Conservation (phyloP, 1,140 invertebrate genomes). For the Drosophila bocqueti region DNA sequence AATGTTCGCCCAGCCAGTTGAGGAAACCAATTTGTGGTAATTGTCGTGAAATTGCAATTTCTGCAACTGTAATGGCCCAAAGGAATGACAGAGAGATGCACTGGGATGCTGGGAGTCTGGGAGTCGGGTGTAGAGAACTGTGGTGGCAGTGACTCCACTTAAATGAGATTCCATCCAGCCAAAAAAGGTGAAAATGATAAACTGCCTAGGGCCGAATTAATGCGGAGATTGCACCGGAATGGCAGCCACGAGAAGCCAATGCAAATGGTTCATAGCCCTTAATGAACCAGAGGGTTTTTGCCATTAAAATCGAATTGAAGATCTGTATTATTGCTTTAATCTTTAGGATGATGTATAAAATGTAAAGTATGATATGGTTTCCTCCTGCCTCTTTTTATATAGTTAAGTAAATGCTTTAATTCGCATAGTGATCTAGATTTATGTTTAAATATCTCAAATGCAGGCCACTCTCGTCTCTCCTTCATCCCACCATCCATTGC, state of each 20-base stretch:
- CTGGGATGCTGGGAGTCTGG: slow-evolving; percentile 9
- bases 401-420: too few relatives aligned
- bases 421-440: background rate
- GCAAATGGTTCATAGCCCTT: slow-evolving; percentile 30
- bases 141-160: slow-evolving; percentile 36
- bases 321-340: background rate
- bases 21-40: slow-evolving; percentile 83
- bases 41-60: slow-evolving; percentile 83
- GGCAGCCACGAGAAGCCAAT: slow-evolving; percentile 16
- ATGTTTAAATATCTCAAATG: background rate
- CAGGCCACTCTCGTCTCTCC: background rate
- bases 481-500: background rate
- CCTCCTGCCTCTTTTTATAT: too few relatives aligned
- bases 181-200: slow-evolving; percentile 58
- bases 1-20: slow-evolving; percentile 69
- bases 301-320: background rate
- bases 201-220: slow-evolving; percentile 53
- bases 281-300: slow-evolving; percentile 10
- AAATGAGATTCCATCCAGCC: slow-evolving; percentile 43
- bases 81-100: slow-evolving; percentile 43
- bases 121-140: background rate
- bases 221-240: slow-evolving; percentile 48
- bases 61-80: slow-evolving; percentile 77
- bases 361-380: background rate
- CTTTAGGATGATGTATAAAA: background rate